These are phyloP conservation scores for Sebastes schlegelii DNA, from an alignment of 2,113 vertebrate genomes.

Conservation along the genomic window DNA sequence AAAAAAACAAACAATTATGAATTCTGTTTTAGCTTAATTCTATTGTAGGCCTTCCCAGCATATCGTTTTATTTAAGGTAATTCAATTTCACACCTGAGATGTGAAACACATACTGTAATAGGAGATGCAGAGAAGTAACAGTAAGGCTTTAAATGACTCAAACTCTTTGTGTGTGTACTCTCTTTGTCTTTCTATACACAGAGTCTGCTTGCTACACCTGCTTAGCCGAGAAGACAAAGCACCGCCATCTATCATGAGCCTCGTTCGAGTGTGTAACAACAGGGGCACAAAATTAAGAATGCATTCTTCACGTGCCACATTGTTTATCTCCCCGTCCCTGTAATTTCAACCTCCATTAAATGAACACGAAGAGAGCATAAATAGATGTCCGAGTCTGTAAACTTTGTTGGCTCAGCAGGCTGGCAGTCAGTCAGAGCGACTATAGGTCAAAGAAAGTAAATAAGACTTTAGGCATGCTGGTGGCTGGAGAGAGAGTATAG, in stretches of 20 bases:
- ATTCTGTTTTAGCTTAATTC: neutral
- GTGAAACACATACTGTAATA: slow-evolving; percentile 22
- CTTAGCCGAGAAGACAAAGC: slow-evolving; percentile 44
- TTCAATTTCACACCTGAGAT: slow-evolving; percentile 30
- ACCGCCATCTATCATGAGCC: slow-evolving; percentile 55
- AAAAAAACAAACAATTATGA: neutral
- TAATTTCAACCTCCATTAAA: slow-evolving; percentile 56
- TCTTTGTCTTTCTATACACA: slow-evolving; percentile 17
- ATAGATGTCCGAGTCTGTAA: slow-evolving; percentile 38
- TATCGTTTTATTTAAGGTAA: slow-evolving; percentile 25
- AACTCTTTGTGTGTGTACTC: neutral
- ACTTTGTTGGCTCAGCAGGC: slow-evolving; percentile 24
- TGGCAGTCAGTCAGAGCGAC: slow-evolving; percentile 32
- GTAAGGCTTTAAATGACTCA: slow-evolving; percentile 15
- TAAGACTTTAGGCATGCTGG: slow-evolving; percentile 13
- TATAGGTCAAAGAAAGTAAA: slow-evolving; percentile 42
- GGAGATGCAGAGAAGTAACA: slow-evolving; percentile 5
- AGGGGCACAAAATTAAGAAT: slow-evolving; percentile 50
- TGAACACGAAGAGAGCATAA: slow-evolving; percentile 36
- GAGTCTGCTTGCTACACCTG: slow-evolving; percentile 21
- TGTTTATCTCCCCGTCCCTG: slow-evolving; percentile 1
- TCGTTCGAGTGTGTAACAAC: slow-evolving; percentile 45
- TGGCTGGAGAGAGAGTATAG: slow-evolving; percentile 3
- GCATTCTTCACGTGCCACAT: slow-evolving; percentile 40
- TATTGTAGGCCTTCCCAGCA: neutral